A percentile compares a stretch with the other conserved stretches of the same genome.
Conservation (phyloP, 35 echinoderm and acorn worm species). For the Strongylocentrotus purpuratus region DNA sequence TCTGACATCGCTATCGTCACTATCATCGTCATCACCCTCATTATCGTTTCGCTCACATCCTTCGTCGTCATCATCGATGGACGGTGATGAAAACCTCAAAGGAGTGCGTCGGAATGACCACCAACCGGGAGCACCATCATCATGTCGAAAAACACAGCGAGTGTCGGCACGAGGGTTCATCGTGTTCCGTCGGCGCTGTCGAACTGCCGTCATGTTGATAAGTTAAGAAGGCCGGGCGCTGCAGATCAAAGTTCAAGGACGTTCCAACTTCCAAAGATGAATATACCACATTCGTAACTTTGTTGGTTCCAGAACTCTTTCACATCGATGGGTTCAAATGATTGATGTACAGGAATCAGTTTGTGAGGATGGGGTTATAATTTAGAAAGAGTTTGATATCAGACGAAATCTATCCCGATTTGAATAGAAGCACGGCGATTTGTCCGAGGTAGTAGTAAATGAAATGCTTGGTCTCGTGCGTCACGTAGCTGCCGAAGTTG, state of each 20-base stretch:
- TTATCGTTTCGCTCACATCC: not conserved
- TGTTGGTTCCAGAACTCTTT: too few relatives aligned
- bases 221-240: not conserved
- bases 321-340: too few relatives aligned
- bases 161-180: not conserved
- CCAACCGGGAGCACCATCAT: not conserved
- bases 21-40: not conserved
- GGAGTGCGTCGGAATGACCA: not conserved
- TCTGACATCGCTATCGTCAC: not conserved
- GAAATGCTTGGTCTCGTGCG: slow-evolving; percentile 98
- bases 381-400: not conserved
- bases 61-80: not conserved
- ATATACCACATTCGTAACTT: too few relatives aligned
- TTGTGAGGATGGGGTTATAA: not conserved
- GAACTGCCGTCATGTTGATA: not conserved
- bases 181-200: too few relatives aligned
- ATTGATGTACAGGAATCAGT: not conserved
- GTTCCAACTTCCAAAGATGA: not conserved
- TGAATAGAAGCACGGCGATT: slow-evolving; percentile 89
- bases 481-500: slow-evolving; percentile 98
- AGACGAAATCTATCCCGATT: slow-evolving; percentile 74
- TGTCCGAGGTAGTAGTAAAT: slow-evolving; percentile 99
- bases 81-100: not conserved
- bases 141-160: not conserved
- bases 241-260: not conserved